Percentiles rank a stretch among this genome's conserved stretches.
Conservation (phyloP, 2,888 invertebrate genomes). For the Sisyra terminalis region DNA sequence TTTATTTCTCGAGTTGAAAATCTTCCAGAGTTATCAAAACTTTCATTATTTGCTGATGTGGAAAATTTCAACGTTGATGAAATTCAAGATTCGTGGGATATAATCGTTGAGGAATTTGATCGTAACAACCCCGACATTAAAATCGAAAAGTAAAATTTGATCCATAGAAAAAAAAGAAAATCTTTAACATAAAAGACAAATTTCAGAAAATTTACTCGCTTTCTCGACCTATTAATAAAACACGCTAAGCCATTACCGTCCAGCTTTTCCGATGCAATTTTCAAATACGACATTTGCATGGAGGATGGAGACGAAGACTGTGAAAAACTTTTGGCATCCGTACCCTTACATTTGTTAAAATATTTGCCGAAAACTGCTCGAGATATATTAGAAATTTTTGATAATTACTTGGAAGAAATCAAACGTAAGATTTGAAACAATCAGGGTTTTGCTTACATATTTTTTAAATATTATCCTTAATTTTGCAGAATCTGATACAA, state of each 20-base stretch:
- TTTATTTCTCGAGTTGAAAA: too few species aligned
- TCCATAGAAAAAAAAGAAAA: neutral
- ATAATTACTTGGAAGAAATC: neutral
- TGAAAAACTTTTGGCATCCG: neutral
- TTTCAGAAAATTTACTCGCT: neutral
- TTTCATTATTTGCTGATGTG: neutral
- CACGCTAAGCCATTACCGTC: neutral
- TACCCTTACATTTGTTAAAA: too few species aligned
- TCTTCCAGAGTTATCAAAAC: too few species aligned
- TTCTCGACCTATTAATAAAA: neutral
- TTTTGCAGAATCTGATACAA: constrained; percentile 27
- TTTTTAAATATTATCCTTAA: too few species aligned
- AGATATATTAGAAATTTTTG: neutral
- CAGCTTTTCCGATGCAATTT: constrained; percentile 2
- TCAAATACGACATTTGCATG: neutral
- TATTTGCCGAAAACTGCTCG: neutral
- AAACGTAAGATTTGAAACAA: neutral
- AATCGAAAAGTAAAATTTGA: too few species aligned
- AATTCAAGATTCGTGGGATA: neutral
- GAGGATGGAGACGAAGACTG: neutral
- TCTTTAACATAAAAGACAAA: neutral
- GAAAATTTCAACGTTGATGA: neutral
- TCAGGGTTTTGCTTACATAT: too few species aligned
- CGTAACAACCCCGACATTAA: too few species aligned
- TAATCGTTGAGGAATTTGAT: too few species aligned